These are phyloP conservation scores for Leucoraja ocellata DNA, from an alignment of 2,797 vertebrate genomes.

Conservation along the genomic window DNA sequence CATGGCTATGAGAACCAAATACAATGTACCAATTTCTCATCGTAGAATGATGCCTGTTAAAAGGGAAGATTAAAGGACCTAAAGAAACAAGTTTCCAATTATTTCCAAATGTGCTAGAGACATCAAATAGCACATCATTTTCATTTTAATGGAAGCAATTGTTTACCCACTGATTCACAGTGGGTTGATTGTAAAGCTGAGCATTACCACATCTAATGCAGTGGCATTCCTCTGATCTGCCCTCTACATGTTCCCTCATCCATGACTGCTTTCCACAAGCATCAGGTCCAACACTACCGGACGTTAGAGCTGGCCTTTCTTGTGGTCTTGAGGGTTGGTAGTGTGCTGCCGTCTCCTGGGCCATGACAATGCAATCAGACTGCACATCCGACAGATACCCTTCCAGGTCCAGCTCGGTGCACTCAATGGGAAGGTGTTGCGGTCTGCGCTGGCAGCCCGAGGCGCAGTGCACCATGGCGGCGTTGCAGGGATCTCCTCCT, in stretches of 20 bases:
- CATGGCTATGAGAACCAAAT: too few relatives aligned
- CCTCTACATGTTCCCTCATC: not conserved
- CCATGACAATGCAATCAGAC: not conserved
- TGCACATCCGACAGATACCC: conserved; percentile 1
- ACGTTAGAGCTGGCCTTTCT: not conserved
- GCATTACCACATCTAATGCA: not conserved
- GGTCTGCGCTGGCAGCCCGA: not conserved
- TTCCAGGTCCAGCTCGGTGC: not conserved
- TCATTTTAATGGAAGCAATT: not conserved
- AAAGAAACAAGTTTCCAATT: conserved; percentile 1
- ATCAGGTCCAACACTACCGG: not conserved
- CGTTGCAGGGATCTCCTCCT: not conserved
- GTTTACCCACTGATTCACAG: not conserved
- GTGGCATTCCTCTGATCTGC: not conserved
- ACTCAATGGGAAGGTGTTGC: not conserved
- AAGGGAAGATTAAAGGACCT: not conserved
- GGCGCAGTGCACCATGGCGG: not conserved
- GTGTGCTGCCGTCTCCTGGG: not conserved
- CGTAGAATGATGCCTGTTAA: not conserved
- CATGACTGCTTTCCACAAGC: not conserved
- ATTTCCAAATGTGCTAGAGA: not conserved
- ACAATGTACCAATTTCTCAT: not conserved
- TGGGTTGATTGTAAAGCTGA: not conserved
- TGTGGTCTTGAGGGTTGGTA: not conserved
- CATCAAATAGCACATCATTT: not conserved